Base-by-base conservation (phyloP, 2,888 invertebrate species). In the Lasioglossum calceatum region DNA sequence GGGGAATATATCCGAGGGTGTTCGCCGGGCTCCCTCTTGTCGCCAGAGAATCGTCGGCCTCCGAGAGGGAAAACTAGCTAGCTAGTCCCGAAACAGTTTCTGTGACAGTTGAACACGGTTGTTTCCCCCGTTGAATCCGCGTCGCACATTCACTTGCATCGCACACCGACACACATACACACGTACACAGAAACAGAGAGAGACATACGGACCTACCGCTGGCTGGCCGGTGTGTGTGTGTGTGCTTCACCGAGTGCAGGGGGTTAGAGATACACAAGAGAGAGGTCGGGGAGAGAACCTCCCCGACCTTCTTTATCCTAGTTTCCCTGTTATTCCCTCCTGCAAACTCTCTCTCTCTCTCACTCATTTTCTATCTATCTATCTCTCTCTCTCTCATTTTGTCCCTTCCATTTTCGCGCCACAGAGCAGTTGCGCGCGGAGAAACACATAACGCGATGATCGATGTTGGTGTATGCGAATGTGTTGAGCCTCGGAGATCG, bases 381-480 rank as follows among this genome's bases (percentile, higher is more conserved):
- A 58, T 19, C 36, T 42, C 84, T 36, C 79, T 72, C 74, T 72
- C 78, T 84, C 44, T 54, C 44, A 14, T 36, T 27, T 27, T 27
- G 4, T 74, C 14, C 16, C 75, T 73, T 47, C 77, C 74, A 73
- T 72, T 27, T 27, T 32, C 61, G 27, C 64, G 27, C 16, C 32
- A 75, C 70, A 64, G 73, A 71, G 36, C 77, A 75, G 79, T 83
- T 44, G 44, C 47, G 80, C 23, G 32, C 75, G 70, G 36, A 81
- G 75, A 23, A 75, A 77, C n/a, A 77, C n/a, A 71, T 75, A 74
- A 72, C 76, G 50, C 71, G 85, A 90, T 93, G 93, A 94, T 93
- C 92, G 92, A 94, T 94, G 92, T 86, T 88, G 82, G 89, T 92
- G 89, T 77, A 92, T 91, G 91, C 90, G 90, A 93, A 92, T 91